Conservation (phyloP, 1,140 invertebrate genomes). For the Zaprionus capensis region DNA sequence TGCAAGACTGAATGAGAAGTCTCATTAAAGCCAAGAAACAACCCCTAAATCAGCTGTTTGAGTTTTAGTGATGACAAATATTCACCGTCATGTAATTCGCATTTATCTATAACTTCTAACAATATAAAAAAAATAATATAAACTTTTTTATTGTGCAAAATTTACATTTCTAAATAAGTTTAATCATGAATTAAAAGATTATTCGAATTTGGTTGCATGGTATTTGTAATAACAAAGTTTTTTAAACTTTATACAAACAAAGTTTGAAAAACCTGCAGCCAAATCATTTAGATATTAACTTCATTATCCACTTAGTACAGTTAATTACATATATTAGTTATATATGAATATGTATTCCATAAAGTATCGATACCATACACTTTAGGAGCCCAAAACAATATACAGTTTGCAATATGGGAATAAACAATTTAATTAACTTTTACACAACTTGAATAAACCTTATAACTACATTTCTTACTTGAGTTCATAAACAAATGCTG, state of each 20-base stretch:
- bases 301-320: too few relatives aligned
- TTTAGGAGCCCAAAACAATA: background rate
- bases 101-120: background rate
- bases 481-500: constrained; percentile 53
- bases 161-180: background rate
- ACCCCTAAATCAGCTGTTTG: constrained; percentile 7
- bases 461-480: constrained; percentile 34
- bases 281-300: too few relatives aligned
- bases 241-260: too few relatives aligned
- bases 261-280: too few relatives aligned
- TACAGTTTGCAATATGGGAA: background rate
- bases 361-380: background rate
- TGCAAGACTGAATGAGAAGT: background rate
- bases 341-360: background rate
- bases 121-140: background rate
- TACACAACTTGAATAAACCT: background rate
- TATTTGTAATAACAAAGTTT: too few relatives aligned
- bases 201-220: too few relatives aligned
- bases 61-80: constrained; percentile 1
- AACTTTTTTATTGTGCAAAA: background rate
- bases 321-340: background rate
- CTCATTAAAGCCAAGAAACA: background rate
- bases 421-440: background rate
- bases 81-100: background rate
- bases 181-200: too few relatives aligned